phyloP scores from a whole-genome alignment of 2,113 vertebrate genomes.

The Odontesthes bonariensis region DNA sequence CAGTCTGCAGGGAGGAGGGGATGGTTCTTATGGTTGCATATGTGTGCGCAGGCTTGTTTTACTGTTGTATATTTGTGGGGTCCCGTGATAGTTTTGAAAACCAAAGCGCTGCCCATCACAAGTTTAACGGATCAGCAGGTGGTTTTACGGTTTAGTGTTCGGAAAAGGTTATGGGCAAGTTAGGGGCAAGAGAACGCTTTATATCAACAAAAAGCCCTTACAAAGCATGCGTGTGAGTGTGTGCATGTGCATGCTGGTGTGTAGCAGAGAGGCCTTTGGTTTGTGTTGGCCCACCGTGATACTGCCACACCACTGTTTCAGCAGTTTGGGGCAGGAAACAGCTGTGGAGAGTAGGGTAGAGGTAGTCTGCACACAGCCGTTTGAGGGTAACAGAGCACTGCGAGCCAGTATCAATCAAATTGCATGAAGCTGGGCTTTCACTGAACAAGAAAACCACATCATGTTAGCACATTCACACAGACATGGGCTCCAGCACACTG shows the following conservation, averaged over 20 bases:
- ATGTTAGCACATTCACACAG: slow-evolving; percentile 64
- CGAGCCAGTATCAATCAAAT: slow-evolving; percentile 77
- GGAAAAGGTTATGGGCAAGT: neutral
- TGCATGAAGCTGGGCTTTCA: slow-evolving; percentile 54
- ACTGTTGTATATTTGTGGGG: neutral
- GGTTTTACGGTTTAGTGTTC: neutral
- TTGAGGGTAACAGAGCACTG: slow-evolving; percentile 69
- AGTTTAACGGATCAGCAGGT: neutral
- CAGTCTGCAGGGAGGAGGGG: slow-evolving; percentile 52
- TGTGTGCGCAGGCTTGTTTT: slow-evolving; percentile 2
- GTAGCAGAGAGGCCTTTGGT: slow-evolving; percentile 48
- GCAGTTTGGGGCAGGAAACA: slow-evolving; percentile 85
- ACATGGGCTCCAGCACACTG: slow-evolving; percentile 21
- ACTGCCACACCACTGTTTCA: slow-evolving; percentile 74
- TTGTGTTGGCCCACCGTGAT: slow-evolving; percentile 72
- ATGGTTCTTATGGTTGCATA: slow-evolving; percentile 13
- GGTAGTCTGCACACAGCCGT: slow-evolving; percentile 71
- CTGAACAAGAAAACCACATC: slow-evolving; percentile 61
- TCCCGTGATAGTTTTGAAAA: neutral
- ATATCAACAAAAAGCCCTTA: slow-evolving; percentile 1
- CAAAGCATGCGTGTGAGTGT: neutral
- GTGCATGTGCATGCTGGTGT: slow-evolving; percentile 11
- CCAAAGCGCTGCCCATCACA: neutral
- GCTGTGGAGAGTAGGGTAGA: slow-evolving; percentile 77
- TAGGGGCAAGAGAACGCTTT: neutral